Base-by-base conservation (phyloP, 2,888 invertebrate genomes). In the Zele albiditarsus region DNA sequence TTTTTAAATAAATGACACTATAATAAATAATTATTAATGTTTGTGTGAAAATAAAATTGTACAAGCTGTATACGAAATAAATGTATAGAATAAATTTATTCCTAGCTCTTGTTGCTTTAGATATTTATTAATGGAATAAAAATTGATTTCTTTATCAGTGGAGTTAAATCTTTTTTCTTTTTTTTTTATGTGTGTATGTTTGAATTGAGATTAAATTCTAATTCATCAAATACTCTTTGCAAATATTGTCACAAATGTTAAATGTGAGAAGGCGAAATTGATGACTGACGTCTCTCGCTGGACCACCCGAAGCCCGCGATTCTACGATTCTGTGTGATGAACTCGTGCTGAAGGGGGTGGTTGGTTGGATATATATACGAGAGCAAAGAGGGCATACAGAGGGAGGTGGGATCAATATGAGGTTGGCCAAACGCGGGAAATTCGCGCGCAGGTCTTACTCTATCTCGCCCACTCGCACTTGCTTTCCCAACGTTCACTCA, bases 401-500 rank as follows among this genome's bases (percentile, higher is more conserved):
- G 80, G 80, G 76, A 76, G 76, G 67, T 88, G 88, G 87, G 89
- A 89, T 89, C 89, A 89, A 89, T 89, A 89, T 89, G 88, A 89
- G 88, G 87, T 87, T 87, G 86, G 86, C 83, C 85, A 86, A 87
- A 88, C 87, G 87, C 87, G 89, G 88, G 88, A 88, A 88, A 88
- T 88, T 88, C 84, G 88, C 88, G 89, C 89, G 89, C 89, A 89
- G 87, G 86, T 89, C 88, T 86, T 86, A 83, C 85, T 79, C 76
- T 79, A 60, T 79, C 79, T 63, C 73, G 60, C 63, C 46, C 53
- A 49, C 69, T 70, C 57, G 71, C 53, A 57, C 71, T 46, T 71
- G 58, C 75, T 74, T 73, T 74, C 68, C 71, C 66, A 73, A 73
- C 68, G 53, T 65, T 27, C 25, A 58, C 69, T 62, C 71, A 73